Base-by-base conservation (phyloP, 1,140 invertebrate genomes). In the Atta texana region DNA sequence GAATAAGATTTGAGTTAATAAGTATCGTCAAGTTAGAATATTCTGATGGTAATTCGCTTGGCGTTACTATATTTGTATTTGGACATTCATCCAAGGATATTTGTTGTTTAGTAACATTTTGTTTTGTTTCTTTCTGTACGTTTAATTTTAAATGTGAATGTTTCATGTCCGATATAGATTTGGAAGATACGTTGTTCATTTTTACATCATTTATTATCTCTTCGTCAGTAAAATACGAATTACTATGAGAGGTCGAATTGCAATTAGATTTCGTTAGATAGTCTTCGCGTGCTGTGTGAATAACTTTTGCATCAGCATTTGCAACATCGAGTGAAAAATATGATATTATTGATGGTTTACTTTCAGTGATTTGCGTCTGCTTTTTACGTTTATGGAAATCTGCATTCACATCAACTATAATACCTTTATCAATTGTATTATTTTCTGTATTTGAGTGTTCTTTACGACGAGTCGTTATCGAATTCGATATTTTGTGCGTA, bases 151-250 rank as follows among this genome's bases (percentile, higher is more conserved):
- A 49, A 14, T 61, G 53, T 10, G 39, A 51, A 24, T 68, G 7
- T 14, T 64, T 28, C 55, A 34, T 5, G 14, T 80, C 75, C 8
- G 18, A 39, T 7, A 31, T 55, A 34, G 76, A 44, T 24, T 69
- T 75, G 2, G 64, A 49, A 12, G 68, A 21, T 1, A 44, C 6
- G 12, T 63, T 63, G 44, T 85, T 75, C 44, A 87, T 57, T 81
- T 85, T 89, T 3, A 28, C n/a, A 51, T 24, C 39, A 31, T 4
- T 55, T 55, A 55, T 53, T 55, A 57, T 74, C 49, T 85, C 71
- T 34, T 87, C 78, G 14, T 89, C 80, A 0, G 78, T 90, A 21
- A 89, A 87, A 14, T 89, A 90, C 0, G 74, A 44, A 55, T 88
- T 89, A 53, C 76, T 90, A 10, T 75, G 59, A 3, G 78, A 71